phyloP scores from a whole-genome alignment of 2,888 invertebrate genomes.

The Ophonus ardosiacus region DNA sequence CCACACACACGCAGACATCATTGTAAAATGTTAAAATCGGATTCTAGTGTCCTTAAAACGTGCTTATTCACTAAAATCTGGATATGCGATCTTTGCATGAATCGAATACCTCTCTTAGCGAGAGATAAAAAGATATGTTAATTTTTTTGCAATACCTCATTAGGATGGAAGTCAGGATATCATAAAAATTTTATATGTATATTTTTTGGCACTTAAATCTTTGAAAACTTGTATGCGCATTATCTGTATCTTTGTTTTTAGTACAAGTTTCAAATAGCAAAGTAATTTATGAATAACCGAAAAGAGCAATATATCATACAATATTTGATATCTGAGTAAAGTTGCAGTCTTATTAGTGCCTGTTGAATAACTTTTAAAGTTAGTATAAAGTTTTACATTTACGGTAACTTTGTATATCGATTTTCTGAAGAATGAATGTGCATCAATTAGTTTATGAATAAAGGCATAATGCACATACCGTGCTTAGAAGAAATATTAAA shows the following conservation, averaged over 20 bases:
- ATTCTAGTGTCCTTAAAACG: too few species aligned
- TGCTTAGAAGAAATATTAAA: constrained; percentile 30
- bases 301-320: neutral
- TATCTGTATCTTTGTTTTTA: neutral
- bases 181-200: too few species aligned
- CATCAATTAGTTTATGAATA: constrained; percentile 35
- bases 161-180: too few species aligned
- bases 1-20: too few species aligned
- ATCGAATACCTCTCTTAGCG: too few species aligned
- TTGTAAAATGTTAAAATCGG: too few species aligned
- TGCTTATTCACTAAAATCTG: too few species aligned
- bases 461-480: constrained; percentile 26
- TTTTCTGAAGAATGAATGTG: constrained; percentile 24
- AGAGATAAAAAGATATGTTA: too few species aligned
- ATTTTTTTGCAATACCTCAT: too few species aligned
- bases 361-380: constrained; percentile 5
- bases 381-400: neutral
- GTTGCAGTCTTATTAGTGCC: constrained; percentile 1
- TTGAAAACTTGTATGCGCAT: neutral
- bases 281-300: neutral
- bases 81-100: too few species aligned
- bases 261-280: neutral
- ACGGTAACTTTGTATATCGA: constrained; percentile 18
- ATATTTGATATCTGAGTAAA: neutral
- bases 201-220: too few species aligned